These are phyloP conservation scores for Alethe castanea DNA, from an alignment of 2,113 vertebrate genomes.

Conservation along the genomic window DNA sequence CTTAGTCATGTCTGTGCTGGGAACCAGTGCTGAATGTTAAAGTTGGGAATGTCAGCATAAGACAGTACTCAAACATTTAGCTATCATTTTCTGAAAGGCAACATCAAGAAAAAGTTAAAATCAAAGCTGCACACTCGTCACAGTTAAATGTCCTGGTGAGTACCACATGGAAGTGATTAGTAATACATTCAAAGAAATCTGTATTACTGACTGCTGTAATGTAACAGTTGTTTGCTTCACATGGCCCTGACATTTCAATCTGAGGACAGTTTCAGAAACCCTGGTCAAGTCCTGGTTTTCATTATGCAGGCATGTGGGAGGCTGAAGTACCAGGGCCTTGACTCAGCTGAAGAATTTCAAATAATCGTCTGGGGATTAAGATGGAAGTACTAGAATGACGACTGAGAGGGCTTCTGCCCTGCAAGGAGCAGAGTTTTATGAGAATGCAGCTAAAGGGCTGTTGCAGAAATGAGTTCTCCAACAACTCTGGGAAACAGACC, in stretches of 20 bases:
- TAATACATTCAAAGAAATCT: background rate
- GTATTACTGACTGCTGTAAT: background rate
- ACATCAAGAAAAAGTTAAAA: background rate
- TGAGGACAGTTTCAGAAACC: constrained; percentile 17
- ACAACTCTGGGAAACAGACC: background rate
- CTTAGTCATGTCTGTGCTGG: constrained; percentile 8
- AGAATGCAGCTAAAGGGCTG: background rate
- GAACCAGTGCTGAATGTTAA: background rate
- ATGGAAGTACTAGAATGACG: background rate
- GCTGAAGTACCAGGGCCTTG: constrained; percentile 7
- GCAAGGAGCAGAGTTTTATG: background rate
- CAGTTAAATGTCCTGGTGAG: background rate
- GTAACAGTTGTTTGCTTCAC: constrained; percentile 7
- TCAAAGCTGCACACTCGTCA: background rate
- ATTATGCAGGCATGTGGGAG: background rate
- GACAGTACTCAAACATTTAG: background rate
- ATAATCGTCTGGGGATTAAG: constrained; percentile 15
- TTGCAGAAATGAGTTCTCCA: background rate
- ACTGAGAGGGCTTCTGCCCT: background rate
- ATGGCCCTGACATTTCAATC: constrained; percentile 27
- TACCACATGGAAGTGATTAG: background rate
- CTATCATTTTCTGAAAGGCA: background rate
- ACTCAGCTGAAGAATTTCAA: constrained; percentile 39
- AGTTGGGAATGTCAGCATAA: background rate
- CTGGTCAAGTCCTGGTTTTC: constrained; percentile 10